Conservation (phyloP, 2,113 vertebrate species). For the Madoqua kirkii region DNA sequence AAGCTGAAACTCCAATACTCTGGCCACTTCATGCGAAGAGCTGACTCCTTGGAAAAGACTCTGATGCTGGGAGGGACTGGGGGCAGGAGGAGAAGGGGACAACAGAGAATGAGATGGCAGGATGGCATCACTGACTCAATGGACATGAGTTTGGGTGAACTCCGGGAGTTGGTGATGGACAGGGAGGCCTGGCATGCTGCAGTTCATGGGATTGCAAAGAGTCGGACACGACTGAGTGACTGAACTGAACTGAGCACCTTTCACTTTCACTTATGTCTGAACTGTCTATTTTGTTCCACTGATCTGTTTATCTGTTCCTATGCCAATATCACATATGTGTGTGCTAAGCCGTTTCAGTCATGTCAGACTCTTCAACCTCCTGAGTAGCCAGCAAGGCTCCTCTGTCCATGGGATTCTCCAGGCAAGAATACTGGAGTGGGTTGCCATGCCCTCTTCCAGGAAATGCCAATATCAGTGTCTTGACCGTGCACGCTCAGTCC, state of each 20-base stretch:
- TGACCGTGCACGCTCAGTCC: background rate
- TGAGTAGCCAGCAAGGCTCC: background rate
- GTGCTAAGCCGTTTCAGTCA: background rate
- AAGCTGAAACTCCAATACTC: too few species aligned
- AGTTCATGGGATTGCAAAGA: background rate
- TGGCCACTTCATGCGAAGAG: too few species aligned
- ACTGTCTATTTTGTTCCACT: background rate
- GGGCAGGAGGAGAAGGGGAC: too few species aligned
- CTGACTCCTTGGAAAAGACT: too few species aligned
- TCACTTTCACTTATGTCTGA: background rate
- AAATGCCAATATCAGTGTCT: background rate
- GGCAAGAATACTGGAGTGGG: background rate
- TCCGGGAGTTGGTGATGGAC: too few species aligned
- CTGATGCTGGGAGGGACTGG: too few species aligned
- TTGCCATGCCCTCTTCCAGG: background rate
- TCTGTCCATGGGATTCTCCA: background rate
- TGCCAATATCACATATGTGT: background rate
- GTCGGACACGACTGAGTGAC: background rate
- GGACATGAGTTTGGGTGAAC: too few species aligned
- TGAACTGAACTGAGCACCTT: background rate
- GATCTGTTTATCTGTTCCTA: background rate
- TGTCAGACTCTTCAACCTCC: background rate
- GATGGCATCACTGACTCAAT: accelerated
- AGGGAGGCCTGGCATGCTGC: too few species aligned
- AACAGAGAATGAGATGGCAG: too few species aligned